A percentile compares a stretch with the other conserved stretches of the same genome.
phyloP scores from a whole-genome alignment of 1,140 invertebrate genomes.

The Epicauta chinensis region DNA sequence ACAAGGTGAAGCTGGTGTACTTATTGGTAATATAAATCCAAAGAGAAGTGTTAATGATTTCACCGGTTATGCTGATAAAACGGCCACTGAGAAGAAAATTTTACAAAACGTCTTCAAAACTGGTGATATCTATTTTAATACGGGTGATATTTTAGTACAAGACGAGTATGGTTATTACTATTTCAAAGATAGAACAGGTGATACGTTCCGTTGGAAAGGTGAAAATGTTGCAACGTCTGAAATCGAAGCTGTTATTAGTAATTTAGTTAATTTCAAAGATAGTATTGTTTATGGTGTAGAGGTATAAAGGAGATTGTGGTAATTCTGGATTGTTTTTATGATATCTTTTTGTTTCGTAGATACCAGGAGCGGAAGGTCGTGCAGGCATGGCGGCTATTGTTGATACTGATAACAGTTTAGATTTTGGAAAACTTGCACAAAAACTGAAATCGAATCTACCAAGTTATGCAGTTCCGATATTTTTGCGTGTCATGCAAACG shows the following conservation, averaged over 20 bases:
- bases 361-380: conserved; percentile 79
- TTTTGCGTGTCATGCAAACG: conserved; percentile 73
- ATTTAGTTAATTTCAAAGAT: conserved; percentile 66
- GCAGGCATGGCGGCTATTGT: conserved; percentile 95
- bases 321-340: too few relatives aligned
- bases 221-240: conserved; percentile 98
- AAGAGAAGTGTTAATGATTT: conserved; percentile 63
- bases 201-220: conserved; percentile 89
- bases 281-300: conserved; percentile 82
- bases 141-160: conserved; percentile 86
- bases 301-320: conserved; percentile 55
- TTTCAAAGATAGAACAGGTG: conserved; percentile 92
- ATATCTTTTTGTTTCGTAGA: conserved; percentile 44
- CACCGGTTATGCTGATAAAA: conserved; percentile 79
- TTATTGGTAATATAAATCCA: conserved; percentile 73
- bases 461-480: conserved; percentile 79
- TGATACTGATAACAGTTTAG: conserved; percentile 61
- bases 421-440: conserved; percentile 56
- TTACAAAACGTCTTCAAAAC: conserved; percentile 74
- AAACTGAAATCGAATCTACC: conserved; percentile 67
- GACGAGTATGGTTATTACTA: conserved; percentile 92
- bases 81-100: conserved; percentile 90
- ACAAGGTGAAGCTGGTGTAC: conserved; percentile 64
- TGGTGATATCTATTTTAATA: conserved; percentile 88
- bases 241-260: conserved; percentile 87